Percentiles rank a stretch among this genome's conserved stretches.
Conservation (phyloP, 2,888 invertebrate genomes). For the Tinea pellionella region DNA sequence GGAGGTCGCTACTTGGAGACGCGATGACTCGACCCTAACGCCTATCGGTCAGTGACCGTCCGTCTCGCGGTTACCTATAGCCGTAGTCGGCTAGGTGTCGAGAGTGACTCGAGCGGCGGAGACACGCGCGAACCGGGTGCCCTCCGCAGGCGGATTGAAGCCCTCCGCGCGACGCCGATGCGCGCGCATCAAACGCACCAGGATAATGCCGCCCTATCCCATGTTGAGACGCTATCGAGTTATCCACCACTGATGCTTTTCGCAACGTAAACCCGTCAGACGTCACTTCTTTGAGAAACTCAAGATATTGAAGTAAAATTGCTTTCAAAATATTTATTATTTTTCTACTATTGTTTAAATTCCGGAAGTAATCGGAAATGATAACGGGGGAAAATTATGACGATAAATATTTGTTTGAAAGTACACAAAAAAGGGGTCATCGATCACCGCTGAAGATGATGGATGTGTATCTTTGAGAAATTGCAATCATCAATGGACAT, state of each 20-base stretch:
- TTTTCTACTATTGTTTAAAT: not conserved
- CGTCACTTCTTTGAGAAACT: not conserved
- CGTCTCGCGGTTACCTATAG: slow-evolving; percentile 33
- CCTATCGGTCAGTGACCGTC: slow-evolving; percentile 56
- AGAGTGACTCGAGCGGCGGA: slow-evolving; percentile 23
- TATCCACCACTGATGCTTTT: slow-evolving; percentile 45
- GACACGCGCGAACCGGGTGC: slow-evolving; percentile 58
- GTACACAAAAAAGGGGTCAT: not conserved
- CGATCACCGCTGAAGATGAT: not conserved
- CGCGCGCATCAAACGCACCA: slow-evolving; percentile 52
- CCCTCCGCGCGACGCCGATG: slow-evolving; percentile 61
- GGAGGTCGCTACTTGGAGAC: not conserved
- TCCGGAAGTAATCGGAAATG: not conserved
- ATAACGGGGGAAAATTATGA: not conserved
- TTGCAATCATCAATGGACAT: slow-evolving; percentile 39
- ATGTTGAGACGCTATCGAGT: slow-evolving; percentile 59
- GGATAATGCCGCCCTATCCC: slow-evolving; percentile 63
- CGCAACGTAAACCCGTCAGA: slow-evolving; percentile 15
- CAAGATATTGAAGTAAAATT: not conserved
- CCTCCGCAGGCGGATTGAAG: slow-evolving; percentile 64
- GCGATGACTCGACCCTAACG: slow-evolving; percentile 1
- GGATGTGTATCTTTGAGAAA: not conserved
- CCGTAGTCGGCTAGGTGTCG: slow-evolving; percentile 45
- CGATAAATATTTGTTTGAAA: not conserved
- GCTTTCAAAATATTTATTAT: not conserved